A percentile compares a stretch with the other conserved stretches of the same genome.
Conservation (phyloP, 2,888 invertebrate species). For the Xestia sexstrigata region DNA sequence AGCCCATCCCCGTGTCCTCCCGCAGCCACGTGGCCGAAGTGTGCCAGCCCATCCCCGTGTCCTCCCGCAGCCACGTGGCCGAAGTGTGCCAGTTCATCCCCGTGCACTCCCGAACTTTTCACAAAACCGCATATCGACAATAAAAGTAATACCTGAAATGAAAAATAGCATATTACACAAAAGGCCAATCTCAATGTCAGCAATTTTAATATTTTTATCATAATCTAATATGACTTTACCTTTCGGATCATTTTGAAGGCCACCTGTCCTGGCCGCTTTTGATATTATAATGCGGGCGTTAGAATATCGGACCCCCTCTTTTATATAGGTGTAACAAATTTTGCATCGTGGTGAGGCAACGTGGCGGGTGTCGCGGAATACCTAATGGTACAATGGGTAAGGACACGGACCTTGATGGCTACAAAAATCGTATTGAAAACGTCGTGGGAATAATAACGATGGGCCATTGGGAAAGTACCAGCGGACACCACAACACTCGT, state of each 20-base stretch:
- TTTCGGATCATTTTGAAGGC: conserved; percentile 80
- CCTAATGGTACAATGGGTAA: conserved; percentile 88
- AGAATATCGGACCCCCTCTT: conserved; percentile 86
- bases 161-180: conserved; percentile 36
- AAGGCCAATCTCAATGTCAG: conserved; percentile 15
- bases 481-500: conserved; percentile 64
- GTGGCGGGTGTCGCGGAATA: conserved; percentile 86
- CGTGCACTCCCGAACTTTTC: conserved; percentile 78
- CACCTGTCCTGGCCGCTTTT: conserved; percentile 79
- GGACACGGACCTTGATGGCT: conserved; percentile 89
- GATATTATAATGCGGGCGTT: conserved; percentile 86
- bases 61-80: conserved; percentile 17
- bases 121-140: conserved; percentile 75
- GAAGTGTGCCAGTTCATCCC: conserved; percentile 55
- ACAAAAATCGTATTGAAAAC: conserved; percentile 89
- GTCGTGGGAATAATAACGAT: conserved; percentile 87
- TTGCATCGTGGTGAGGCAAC: conserved; percentile 89
- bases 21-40: conserved; percentile 36
- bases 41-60: conserved; percentile 37
- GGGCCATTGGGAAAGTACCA: conserved; percentile 84
- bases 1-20: conserved; percentile 22
- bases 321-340: conserved; percentile 91
- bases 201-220: conserved; percentile 35
- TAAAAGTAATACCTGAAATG: conserved; percentile 79
- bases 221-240: conserved; percentile 71